phyloP scores from a whole-genome alignment of 2,888 invertebrate genomes.

The Amphipoea lucens region DNA sequence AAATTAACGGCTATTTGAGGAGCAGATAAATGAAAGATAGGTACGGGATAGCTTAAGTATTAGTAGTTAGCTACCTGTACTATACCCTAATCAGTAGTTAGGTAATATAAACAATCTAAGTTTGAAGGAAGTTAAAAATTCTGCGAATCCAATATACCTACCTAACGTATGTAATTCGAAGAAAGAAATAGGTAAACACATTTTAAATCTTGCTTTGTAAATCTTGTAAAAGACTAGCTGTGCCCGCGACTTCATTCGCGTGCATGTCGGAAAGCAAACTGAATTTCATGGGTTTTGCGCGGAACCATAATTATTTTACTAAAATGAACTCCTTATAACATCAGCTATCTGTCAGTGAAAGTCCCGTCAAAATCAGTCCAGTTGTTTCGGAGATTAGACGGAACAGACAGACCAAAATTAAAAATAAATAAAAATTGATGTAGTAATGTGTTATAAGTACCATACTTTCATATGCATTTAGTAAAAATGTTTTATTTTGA shows the following conservation, averaged over 20 bases:
- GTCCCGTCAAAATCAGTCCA: background rate
- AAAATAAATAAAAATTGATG: too few species aligned
- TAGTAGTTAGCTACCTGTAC: background rate
- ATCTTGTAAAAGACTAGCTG: background rate
- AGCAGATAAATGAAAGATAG: constrained; percentile 11
- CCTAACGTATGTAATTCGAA: background rate
- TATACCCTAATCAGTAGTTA: background rate
- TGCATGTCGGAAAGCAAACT: background rate
- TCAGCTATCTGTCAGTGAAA: background rate
- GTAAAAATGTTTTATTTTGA: too few species aligned
- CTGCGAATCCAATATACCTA: background rate
- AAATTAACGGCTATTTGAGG: constrained; percentile 42
- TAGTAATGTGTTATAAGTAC: too few species aligned
- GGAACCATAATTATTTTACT: too few species aligned
- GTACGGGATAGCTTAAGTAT: background rate
- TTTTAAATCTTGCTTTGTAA: background rate
- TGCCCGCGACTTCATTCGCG: background rate
- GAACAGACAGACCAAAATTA: too few species aligned
- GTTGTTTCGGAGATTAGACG: too few species aligned
- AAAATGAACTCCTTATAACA: background rate
- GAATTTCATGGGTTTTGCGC: too few species aligned
- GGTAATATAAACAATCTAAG: background rate
- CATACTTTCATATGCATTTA: too few species aligned
- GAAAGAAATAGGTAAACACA: background rate
- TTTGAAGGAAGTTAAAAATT: background rate